These are phyloP conservation scores for Tridacna gigas DNA, from an alignment of 2,888 invertebrate species.

Conservation along the genomic window DNA sequence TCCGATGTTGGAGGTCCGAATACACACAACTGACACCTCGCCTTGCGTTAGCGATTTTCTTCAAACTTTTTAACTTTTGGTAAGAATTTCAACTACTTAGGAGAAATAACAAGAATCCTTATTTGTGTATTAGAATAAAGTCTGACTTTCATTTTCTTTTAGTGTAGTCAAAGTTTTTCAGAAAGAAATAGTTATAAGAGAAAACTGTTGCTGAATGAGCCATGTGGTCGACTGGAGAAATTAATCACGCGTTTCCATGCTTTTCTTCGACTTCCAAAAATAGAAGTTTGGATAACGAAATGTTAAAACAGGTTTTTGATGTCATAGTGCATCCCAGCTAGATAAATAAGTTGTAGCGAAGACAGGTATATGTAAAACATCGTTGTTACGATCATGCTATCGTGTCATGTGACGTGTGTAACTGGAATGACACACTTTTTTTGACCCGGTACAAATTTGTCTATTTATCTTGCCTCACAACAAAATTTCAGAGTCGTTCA, in stretches of 20 bases:
- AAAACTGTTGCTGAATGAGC: not conserved
- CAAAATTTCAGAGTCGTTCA: too few species aligned
- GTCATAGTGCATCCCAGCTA: too few species aligned
- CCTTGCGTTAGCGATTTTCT: slow-evolving; percentile 61
- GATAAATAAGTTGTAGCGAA: too few species aligned
- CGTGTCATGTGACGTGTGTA: too few species aligned
- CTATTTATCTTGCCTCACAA: too few species aligned
- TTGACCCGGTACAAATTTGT: too few species aligned
- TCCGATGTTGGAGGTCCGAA: slow-evolving; percentile 34
- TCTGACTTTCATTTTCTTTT: not conserved
- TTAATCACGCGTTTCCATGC: slow-evolving; percentile 32
- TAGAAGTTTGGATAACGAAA: too few species aligned
- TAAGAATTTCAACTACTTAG: slow-evolving; percentile 6
- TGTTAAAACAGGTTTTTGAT: too few species aligned
- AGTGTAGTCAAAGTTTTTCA: not conserved
- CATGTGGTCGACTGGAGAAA: slow-evolving; percentile 11
- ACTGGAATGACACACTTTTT: too few species aligned
- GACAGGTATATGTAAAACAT: too few species aligned
- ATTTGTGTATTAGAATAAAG: not conserved
- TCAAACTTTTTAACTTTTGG: slow-evolving; percentile 47
- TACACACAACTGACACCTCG: slow-evolving; percentile 64
- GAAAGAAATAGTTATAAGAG: not conserved
- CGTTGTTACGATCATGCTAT: too few species aligned
- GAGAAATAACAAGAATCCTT: not conserved
- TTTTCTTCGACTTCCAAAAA: slow-evolving; percentile 20